Conservation (phyloP, 2,888 invertebrate genomes). For the Pachliopta kotzebuea region DNA sequence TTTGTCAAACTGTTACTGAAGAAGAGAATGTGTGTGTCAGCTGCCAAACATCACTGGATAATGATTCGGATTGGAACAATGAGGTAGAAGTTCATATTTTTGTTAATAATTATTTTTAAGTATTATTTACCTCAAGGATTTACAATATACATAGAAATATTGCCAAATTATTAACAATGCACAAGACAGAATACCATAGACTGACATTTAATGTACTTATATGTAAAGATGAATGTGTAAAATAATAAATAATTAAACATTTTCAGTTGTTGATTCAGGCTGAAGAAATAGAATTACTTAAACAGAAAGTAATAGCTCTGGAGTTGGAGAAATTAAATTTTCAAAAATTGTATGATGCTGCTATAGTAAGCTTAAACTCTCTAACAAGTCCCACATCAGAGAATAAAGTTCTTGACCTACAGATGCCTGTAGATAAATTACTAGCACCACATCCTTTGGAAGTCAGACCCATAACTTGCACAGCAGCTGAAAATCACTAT, state of each 20-base stretch:
- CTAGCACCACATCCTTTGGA: slow-evolving; percentile 45
- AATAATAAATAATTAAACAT: too few species aligned
- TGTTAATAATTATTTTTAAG: too few species aligned
- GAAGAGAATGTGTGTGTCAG: slow-evolving; percentile 67
- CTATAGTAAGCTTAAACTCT: slow-evolving; percentile 71
- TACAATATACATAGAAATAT: too few species aligned
- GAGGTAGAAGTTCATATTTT: slow-evolving; percentile 51
- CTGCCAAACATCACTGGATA: slow-evolving; percentile 62
- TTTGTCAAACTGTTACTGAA: slow-evolving; percentile 74
- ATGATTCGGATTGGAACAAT: slow-evolving; percentile 68
- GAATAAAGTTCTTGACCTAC: slow-evolving; percentile 55
- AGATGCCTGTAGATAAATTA: slow-evolving; percentile 58
- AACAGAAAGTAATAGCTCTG: slow-evolving; percentile 74
- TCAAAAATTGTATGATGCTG: slow-evolving; percentile 76
- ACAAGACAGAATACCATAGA: too few species aligned
- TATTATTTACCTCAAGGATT: too few species aligned
- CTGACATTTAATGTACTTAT: too few species aligned
- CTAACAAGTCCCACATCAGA: slow-evolving; percentile 69
- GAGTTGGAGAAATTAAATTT: slow-evolving; percentile 81
- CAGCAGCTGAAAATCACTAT: slow-evolving; percentile 73
- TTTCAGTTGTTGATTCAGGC: slow-evolving; percentile 71
- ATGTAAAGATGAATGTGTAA: too few species aligned
- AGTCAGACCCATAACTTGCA: slow-evolving; percentile 61
- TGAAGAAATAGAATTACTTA: slow-evolving; percentile 78
- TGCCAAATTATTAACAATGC: too few species aligned